Evolutionary conservation across 1,140 invertebrate species (phyloP), one percentile per base, ranked within the genome.

Genomic region (Ectropis grisescens): DNA sequence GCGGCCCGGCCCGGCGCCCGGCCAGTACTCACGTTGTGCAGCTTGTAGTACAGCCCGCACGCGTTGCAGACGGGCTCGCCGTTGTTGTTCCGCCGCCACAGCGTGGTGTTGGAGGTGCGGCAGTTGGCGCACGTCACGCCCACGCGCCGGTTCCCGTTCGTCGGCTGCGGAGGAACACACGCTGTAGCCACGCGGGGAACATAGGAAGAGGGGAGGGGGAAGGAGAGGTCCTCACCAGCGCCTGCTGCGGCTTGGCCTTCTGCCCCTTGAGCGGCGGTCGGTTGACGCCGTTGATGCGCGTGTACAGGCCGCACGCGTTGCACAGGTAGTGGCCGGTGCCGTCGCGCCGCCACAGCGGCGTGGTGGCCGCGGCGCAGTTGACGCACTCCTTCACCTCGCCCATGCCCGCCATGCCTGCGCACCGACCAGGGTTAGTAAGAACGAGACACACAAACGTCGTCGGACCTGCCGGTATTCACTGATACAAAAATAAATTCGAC

Each of bases 21-120:
- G 10, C 4, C 24, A 10, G n/a, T 26, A 26, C 24, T 91, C 82
- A 96, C 94, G 44, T 87, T 88, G 71, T 96, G 95, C 26, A 96
- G 82, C 83, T 96, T 96, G 80, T 84, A 95, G 81, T 96, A 96
- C 6, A 96, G 87, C 10, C 94, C 93, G 62, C 94, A 96, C 5
- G 94, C 94, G 76, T 96, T 96, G 79, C 94, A 96, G 1, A 96
- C 94, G 2, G 93, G 93, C 66, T 95, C 93, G 8, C 94, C 94
- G 58, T 90, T 89, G 66, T 93, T 93, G 78, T 95, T 95, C 51
- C 94, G 83, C 26, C 94, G 80, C 93, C 94, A 96, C 14, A 96
- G 84, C 2, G 93, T 95, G 1, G 94, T 96, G 42, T 88, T 93
- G 29, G 86, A 87, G 2, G 94, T 95, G 40, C 85, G 85, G 67